Base-by-base conservation (phyloP, 1,140 invertebrate species). In the Glossosoma conforme region DNA sequence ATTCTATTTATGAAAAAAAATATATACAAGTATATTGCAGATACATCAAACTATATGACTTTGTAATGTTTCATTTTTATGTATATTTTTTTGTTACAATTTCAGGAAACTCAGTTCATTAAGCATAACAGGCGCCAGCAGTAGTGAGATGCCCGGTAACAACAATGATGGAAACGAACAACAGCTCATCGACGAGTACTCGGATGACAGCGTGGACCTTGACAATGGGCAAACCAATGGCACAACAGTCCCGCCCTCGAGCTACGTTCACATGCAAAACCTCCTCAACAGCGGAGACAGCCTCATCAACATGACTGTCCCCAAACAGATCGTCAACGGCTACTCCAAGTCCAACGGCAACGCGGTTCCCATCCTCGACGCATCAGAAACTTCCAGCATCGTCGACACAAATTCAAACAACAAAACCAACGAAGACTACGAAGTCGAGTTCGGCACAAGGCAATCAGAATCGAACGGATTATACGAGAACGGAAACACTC, bases 171-270 rank as follows among this genome's bases (percentile, higher is more conserved):
- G 11, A 8, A 22, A 15, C 1, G 33, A 52, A 6, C 43, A 47
- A 1, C 60, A 62, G 13, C 61, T 69, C 18, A 66, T 67, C 1
- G 68, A 72, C 61, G 69, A 66, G 54, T 69, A 66, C 38, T 66
- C 70, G 9, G 69, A 72, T 56, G 58, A 46, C 21, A 51, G 36
- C 19, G 53, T 62, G 5, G 52, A 65, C 54, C 59, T 62, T 2
- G 58, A 59, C 13, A 47, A 33, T 13, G 32, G 32, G 11, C 47
- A 50, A 50, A 22, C 25, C 8, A 50, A 25, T 22, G n/a, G n/a
- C n/a, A n/a, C n/a, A n/a, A n/a, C n/a, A 36, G n/a, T 8, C 24
- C n/a, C 24, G 6, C n/a, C 24, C 24, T 28, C 24, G 5, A 36
- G 14, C 35, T 52, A 41, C 17, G 43, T 52, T 4, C 50, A 52